Evolutionary conservation across 1,140 invertebrate species (phyloP).

Genomic region (Hyposmocoma kahamanoa): DNA sequence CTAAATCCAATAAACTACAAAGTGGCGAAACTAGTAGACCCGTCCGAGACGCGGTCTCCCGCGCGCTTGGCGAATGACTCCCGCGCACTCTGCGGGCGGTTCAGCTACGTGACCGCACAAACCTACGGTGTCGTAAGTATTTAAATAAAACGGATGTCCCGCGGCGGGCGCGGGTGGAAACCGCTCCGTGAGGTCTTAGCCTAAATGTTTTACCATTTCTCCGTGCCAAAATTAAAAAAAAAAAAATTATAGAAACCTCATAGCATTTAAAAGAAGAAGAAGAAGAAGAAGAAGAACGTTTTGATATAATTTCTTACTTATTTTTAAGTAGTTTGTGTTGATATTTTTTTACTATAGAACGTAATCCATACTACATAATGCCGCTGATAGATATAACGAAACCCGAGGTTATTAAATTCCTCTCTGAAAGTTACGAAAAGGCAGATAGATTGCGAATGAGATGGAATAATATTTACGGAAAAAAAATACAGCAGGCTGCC

Average conservation of each 20-base stretch:
- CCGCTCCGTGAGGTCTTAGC: too few species aligned
- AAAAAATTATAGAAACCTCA: neutral
- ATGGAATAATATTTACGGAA: slow-evolving; percentile 43
- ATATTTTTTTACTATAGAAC: neutral
- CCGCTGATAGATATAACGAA: slow-evolving; percentile 30
- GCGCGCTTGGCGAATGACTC: too few species aligned
- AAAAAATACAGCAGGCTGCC: slow-evolving; percentile 36
- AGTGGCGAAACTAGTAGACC: too few species aligned
- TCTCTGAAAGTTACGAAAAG: slow-evolving; percentile 31
- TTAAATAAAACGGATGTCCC: too few species aligned
- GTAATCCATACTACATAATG: slow-evolving; percentile 16
- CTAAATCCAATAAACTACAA: too few species aligned
- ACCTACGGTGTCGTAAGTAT: too few species aligned
- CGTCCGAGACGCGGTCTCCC: too few species aligned
- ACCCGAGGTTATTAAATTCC: slow-evolving; percentile 27
- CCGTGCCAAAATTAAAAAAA: neutral
- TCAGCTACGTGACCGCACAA: too few species aligned
- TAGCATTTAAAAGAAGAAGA: neutral
- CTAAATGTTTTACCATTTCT: neutral
- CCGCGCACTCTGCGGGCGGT: too few species aligned
- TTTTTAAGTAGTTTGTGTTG: neutral
- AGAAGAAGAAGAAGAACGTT: neutral
- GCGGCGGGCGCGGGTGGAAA: too few species aligned
- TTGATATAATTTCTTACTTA: neutral
- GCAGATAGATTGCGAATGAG: slow-evolving; percentile 28